phyloP scores from a whole-genome alignment of 1,140 invertebrate species.

The Popillia japonica region DNA sequence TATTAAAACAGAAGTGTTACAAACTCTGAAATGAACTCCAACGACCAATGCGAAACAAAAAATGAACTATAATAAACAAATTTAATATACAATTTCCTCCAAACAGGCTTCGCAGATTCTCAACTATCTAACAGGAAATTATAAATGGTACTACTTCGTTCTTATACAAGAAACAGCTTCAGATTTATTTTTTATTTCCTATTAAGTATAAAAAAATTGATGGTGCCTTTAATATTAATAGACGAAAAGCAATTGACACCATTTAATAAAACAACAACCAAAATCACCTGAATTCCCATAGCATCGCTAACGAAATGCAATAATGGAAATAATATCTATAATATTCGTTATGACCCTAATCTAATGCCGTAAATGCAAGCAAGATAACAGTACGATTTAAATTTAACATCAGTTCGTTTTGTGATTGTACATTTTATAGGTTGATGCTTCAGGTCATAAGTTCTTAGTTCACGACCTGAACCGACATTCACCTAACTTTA shows the following conservation, averaged over 20 bases:
- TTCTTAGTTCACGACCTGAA: slow-evolving; percentile 32
- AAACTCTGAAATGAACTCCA: too few species aligned
- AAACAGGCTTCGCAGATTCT: background rate
- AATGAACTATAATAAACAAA: background rate
- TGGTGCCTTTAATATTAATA: too few species aligned
- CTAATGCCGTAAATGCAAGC: background rate
- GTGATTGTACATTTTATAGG: slow-evolving; percentile 29
- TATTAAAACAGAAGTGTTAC: too few species aligned
- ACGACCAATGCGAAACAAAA: background rate
- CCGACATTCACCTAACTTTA: slow-evolving; percentile 24
- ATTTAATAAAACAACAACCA: too few species aligned
- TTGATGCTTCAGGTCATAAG: slow-evolving; percentile 20
- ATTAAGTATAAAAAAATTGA: background rate
- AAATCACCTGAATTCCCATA: too few species aligned
- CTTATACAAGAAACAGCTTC: background rate
- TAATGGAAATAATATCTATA: too few species aligned
- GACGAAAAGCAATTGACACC: too few species aligned
- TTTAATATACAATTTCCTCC: background rate
- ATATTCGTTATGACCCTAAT: background rate
- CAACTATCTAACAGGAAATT: background rate
- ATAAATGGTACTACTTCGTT: background rate
- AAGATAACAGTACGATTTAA: background rate
- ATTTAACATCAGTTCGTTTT: slow-evolving; percentile 12
- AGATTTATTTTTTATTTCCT: background rate
- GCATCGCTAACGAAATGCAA: too few species aligned